Evolutionary conservation across 2,797 vertebrate genomes (phyloP), one percentile per base, ranked within the genome.

Genomic region (Neomorphus geoffroyi): DNA sequence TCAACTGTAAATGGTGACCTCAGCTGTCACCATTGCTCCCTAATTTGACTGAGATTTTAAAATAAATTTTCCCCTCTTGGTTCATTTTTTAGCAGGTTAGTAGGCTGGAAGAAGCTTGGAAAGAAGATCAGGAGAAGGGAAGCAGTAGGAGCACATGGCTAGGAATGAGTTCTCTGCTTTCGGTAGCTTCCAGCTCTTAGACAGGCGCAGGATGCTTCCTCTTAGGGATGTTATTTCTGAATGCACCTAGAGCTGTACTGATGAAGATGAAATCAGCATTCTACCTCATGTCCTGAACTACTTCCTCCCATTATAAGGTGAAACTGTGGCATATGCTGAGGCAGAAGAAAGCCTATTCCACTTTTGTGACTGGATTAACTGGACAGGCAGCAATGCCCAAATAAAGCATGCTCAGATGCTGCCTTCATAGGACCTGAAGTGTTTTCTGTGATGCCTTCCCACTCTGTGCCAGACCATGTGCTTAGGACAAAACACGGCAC

Each of bases 361-460:
- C 26, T 27, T 72, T 46, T 61, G 33, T 51, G 69, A 10, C 11
- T 18, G 41, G 28, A 8, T 50, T 61, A 45, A 9, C 21, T 80
- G 45, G 57, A 37, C 75, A 78, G 86, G 84, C 1, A 74, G 73
- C 0, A 2, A 43, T 83, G 87, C 54, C 16, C 85, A 79, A 74
- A 80, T 8, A 28, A 13, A 50, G 17, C 26, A 56, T 82, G 65
- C 65, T 88, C 32, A 78, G 39, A 74, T 23, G 19, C 18, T 0
- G 3, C 50, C 53, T 83, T 83, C 33, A n/a, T 1, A 90, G 57
- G 57, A 43, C 72, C 46, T 35, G 22, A 65, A 67, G 11, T 78
- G 79, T 80, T 86, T 95, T 78, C 64, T 90, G 30, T 72, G 53
- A 90, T 75, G 80, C 72, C 54, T 78, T 72, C 77, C 72, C 58